These are phyloP conservation scores for Smutsia temminckii DNA, from an alignment of 2,797 vertebrate genomes.

Conservation along the genomic window DNA sequence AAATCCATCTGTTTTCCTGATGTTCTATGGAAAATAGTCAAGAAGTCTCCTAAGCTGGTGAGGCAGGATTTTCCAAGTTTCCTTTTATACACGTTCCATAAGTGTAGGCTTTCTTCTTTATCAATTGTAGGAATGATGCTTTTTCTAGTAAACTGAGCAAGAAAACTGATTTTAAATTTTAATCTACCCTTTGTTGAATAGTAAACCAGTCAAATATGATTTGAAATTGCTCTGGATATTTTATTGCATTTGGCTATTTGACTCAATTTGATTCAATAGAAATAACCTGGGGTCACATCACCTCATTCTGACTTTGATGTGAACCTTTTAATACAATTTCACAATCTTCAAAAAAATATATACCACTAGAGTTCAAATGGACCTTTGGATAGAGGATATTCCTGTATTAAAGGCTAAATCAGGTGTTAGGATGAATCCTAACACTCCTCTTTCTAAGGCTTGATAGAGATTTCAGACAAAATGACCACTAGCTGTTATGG, in stretches of 20 bases:
- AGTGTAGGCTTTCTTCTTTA: background rate
- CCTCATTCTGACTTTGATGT: background rate
- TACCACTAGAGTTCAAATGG: background rate
- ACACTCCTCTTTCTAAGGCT: background rate
- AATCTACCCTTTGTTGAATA: background rate
- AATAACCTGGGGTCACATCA: background rate
- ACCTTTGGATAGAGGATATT: background rate
- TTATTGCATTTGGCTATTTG: conserved; percentile 30
- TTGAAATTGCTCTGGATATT: conserved; percentile 28
- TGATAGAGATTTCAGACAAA: background rate
- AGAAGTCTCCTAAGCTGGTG: background rate
- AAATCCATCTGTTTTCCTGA: background rate
- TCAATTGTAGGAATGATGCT: background rate
- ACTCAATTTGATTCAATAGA: background rate
- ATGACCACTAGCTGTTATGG: background rate
- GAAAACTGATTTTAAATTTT: conserved; percentile 10
- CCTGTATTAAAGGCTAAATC: background rate
- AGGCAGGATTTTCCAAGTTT: conserved; percentile 11
- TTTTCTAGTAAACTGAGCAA: background rate
- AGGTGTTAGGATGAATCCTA: background rate
- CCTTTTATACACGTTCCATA: background rate
- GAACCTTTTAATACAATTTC: conserved; percentile 27
- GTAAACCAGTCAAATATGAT: background rate
- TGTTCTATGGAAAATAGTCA: background rate
- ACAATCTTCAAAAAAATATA: conserved; percentile 15